A percentile compares a stretch with the other conserved stretches of the same genome.
These are phyloP conservation scores for Hylyphantes graminicola DNA, from an alignment of 1,140 invertebrate species.

Conservation along the genomic window DNA sequence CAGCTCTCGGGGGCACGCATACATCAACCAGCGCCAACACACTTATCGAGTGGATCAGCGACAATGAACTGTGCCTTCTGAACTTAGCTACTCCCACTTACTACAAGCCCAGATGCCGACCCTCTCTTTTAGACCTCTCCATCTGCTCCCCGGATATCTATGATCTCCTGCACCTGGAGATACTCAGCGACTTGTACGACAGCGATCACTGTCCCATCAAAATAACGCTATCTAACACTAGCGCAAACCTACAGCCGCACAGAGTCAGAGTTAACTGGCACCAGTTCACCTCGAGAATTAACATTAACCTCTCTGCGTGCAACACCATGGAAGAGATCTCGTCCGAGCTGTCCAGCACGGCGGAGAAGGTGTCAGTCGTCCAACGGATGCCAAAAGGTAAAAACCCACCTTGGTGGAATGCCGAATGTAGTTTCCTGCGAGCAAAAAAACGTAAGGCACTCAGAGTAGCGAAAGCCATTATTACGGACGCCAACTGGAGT, in stretches of 20 bases:
- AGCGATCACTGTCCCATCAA: background rate
- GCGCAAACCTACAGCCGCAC: background rate
- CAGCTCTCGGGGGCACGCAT: background rate
- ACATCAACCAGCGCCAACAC: background rate
- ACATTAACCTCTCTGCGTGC: background rate
- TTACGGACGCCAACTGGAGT: background rate
- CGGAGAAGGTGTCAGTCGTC: background rate
- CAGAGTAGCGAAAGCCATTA: background rate
- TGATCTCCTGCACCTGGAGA: background rate
- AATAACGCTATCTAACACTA: background rate
- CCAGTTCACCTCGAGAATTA: background rate
- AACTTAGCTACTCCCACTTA: background rate
- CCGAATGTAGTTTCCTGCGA: background rate
- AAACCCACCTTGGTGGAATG: background rate
- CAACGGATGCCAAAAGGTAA: background rate
- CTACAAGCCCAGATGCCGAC: background rate
- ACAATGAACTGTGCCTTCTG: background rate
- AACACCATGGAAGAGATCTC: background rate
- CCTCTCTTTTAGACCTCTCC: background rate
- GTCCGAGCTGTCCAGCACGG: background rate
- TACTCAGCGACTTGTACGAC: background rate
- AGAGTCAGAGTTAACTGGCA: background rate
- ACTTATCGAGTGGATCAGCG: background rate
- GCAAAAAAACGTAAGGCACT: background rate
- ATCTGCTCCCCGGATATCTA: background rate